phyloP scores from a whole-genome alignment of 2,888 invertebrate genomes.

The Tribolium freemani region DNA sequence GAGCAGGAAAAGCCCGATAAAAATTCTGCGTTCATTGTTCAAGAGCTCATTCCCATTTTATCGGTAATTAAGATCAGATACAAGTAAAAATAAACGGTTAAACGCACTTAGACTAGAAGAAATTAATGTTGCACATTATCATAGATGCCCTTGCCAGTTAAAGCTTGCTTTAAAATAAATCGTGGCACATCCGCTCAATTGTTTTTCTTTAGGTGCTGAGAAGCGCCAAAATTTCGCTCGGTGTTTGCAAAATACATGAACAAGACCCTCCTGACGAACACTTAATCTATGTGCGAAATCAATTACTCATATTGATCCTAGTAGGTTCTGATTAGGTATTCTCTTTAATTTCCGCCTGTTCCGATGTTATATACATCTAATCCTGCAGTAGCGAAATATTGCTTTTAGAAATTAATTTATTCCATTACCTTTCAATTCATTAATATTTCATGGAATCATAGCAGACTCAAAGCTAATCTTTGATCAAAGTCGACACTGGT shows the following conservation, averaged over 20 bases:
- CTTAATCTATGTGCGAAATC: conserved; percentile 57
- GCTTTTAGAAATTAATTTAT: conserved; percentile 72
- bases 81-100: conserved; percentile 40
- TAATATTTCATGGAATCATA: conserved; percentile 70
- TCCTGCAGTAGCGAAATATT: conserved; percentile 67
- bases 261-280: conserved; percentile 17
- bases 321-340: conserved; percentile 68
- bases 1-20: conserved; percentile 25
- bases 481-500: conserved; percentile 66
- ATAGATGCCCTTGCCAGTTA: conserved; percentile 52
- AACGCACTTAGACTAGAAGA: conserved; percentile 29
- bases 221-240: conserved; percentile 6
- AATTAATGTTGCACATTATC: conserved; percentile 46
- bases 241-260: conserved; percentile 38
- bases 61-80: conserved; percentile 49
- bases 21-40: conserved; percentile 23
- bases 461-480: conserved; percentile 66
- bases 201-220: conserved; percentile 26
- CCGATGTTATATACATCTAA: conserved; percentile 60
- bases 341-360: conserved; percentile 69
- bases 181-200: conserved; percentile 53
- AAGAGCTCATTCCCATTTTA: conserved; percentile 46
- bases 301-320: conserved; percentile 63
- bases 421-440: conserved; percentile 72
- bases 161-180: conserved; percentile 48